phyloP scores from a whole-genome alignment of 2,888 invertebrate species.

The Netelia inedita region DNA sequence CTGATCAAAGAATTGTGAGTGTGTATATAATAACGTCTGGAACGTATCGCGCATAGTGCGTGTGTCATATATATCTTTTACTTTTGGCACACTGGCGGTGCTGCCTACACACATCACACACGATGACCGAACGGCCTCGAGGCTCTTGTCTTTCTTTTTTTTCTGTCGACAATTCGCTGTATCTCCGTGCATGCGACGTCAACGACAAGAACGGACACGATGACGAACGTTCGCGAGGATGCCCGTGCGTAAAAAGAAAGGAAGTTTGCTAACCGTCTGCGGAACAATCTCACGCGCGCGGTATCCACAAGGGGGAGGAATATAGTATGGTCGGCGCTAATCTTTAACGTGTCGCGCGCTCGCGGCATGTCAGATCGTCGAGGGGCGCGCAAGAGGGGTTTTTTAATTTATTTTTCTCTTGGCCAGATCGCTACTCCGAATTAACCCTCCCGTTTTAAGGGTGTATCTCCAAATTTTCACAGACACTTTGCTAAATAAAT shows the following conservation, averaged over 20 bases:
- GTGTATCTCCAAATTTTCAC: background rate
- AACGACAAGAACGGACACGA: background rate
- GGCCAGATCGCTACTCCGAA: background rate
- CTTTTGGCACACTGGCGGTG: background rate
- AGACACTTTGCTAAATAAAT: background rate
- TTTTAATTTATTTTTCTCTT: background rate
- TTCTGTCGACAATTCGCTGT: background rate
- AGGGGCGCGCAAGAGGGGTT: conserved; percentile 45
- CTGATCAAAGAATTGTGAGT: conserved; percentile 85
- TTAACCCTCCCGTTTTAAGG: background rate
- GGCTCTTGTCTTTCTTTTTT: conserved; percentile 23
- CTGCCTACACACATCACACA: conserved; percentile 19
- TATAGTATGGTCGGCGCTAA: conserved; percentile 58
- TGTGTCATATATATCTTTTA: conserved; percentile 20
- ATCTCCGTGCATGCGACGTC: background rate
- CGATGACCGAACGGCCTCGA: conserved; percentile 2
- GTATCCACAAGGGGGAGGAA: conserved; percentile 13
- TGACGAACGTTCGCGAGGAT: background rate
- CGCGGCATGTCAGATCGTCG: conserved; percentile 67
- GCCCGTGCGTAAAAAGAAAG: background rate
- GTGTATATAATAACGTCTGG: conserved; percentile 39
- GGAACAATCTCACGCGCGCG: conserved; percentile 7
- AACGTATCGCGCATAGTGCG: background rate
- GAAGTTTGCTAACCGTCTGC: background rate
- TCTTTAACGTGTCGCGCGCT: conserved; percentile 68